A percentile compares a stretch with the other conserved stretches of the same genome.
Conservation (phyloP, 2,113 vertebrate genomes). For the Canis aureus region DNA sequence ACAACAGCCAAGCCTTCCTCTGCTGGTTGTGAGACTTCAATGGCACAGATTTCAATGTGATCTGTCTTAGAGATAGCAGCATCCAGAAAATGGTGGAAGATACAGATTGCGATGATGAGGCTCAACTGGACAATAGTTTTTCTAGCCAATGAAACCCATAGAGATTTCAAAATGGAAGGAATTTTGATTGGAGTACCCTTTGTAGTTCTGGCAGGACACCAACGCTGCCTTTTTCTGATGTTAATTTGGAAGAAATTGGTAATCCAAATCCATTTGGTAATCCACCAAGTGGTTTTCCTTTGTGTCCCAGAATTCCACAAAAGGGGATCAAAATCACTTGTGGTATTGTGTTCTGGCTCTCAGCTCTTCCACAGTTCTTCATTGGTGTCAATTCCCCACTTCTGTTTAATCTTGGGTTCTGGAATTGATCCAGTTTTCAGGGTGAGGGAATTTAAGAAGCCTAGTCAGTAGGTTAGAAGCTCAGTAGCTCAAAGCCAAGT, state of each 20-base stretch:
- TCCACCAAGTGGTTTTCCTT: neutral
- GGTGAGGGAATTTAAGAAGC: neutral
- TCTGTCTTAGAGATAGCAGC: neutral
- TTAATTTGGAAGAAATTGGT: neutral
- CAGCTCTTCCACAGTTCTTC: neutral
- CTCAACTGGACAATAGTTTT: neutral
- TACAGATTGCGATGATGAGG: neutral
- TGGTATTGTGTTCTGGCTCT: neutral
- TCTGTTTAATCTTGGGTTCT: neutral
- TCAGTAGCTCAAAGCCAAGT: neutral
- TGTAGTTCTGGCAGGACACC: neutral
- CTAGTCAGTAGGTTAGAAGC: neutral
- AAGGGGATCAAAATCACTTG: neutral
- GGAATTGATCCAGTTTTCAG: neutral
- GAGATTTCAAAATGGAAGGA: neutral
- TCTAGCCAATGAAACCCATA: neutral
- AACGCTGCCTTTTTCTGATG: neutral
- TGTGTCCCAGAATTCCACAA: neutral
- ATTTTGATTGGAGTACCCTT: neutral
- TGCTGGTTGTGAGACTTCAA: neutral
- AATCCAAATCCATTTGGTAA: no score
- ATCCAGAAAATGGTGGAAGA: neutral
- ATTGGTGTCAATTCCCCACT: neutral
- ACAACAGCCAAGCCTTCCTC: neutral
- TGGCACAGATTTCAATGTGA: neutral